Conservation (phyloP, 2,888 invertebrate species). For the Lysandra coridon region DNA sequence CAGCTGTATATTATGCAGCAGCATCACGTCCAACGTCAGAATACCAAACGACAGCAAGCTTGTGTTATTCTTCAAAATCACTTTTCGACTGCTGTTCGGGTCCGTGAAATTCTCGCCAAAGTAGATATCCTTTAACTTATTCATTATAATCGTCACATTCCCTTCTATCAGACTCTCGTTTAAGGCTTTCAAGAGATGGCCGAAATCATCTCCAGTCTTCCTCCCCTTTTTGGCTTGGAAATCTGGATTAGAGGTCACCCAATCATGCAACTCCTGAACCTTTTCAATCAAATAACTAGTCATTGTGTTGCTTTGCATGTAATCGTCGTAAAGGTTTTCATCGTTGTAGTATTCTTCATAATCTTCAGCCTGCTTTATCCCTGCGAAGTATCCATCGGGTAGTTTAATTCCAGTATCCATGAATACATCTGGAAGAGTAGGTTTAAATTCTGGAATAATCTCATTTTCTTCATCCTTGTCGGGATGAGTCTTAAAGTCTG, state of each 20-base stretch:
- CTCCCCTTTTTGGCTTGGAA: constrained; percentile 49
- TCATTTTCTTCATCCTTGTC: constrained; percentile 32
- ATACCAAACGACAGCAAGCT: constrained; percentile 79
- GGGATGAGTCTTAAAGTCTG: constrained; percentile 52
- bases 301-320: constrained; percentile 72
- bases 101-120: constrained; percentile 64
- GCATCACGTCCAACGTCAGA: constrained; percentile 78
- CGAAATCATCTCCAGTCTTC: constrained; percentile 54
- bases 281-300: constrained; percentile 74
- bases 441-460: constrained; percentile 61
- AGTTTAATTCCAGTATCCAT: constrained; percentile 51
- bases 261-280: constrained; percentile 75
- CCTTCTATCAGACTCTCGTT: constrained; percentile 77
- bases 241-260: constrained; percentile 70
- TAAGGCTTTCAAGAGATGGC: constrained; percentile 67
- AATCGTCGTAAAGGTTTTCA: constrained; percentile 69
- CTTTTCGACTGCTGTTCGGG: constrained; percentile 53
- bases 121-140: constrained; percentile 75
- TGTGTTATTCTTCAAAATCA: constrained; percentile 67
- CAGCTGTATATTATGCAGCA: constrained; percentile 78
- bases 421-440: constrained; percentile 58
- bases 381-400: constrained; percentile 54
- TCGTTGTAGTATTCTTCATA: constrained; percentile 71
- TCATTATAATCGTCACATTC: constrained; percentile 72
- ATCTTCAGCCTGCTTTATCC: constrained; percentile 51